Evolutionary conservation across 2,113 vertebrate species (phyloP).

Genomic region (Origma solitaria): DNA sequence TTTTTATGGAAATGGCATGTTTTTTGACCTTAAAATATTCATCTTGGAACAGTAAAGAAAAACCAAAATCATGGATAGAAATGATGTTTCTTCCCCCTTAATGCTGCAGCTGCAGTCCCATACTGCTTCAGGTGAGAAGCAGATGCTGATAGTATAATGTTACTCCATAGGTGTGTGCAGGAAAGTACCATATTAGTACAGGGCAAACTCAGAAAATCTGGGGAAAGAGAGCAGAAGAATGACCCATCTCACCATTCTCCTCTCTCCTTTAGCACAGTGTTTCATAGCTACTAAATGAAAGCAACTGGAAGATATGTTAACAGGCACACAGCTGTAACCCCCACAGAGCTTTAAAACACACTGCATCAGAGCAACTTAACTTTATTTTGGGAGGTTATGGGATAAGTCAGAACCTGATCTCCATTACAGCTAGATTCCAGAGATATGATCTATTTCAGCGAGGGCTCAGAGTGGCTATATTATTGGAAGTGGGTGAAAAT

Average conservation of each 20-base stretch:
- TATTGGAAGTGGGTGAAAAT: slow-evolving; percentile 63
- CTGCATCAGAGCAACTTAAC: slow-evolving; percentile 24
- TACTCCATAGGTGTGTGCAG: neutral
- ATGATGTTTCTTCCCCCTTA: fast-evolving
- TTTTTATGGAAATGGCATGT: neutral
- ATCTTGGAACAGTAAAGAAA: neutral
- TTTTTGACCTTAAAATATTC: neutral
- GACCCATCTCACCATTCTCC: neutral
- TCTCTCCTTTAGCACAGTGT: neutral
- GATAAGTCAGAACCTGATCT: slow-evolving; percentile 45
- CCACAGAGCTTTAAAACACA: slow-evolving; percentile 12
- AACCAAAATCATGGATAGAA: neutral
- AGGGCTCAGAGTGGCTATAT: slow-evolving; percentile 12
- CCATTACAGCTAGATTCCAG: slow-evolving; percentile 41
- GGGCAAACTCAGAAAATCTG: neutral
- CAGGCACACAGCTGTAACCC: slow-evolving; percentile 18
- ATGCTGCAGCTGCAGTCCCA: neutral
- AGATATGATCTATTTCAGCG: slow-evolving; percentile 28
- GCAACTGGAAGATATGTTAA: neutral
- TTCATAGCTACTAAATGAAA: neutral
- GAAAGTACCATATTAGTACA: neutral
- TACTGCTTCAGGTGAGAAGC: neutral
- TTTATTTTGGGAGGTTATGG: slow-evolving; percentile 54
- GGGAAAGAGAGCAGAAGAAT: neutral
- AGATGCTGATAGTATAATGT: fast-evolving